Evolutionary conservation across 2,888 invertebrate genomes (phyloP).

Genomic region (Napeogenes sylphis): DNA sequence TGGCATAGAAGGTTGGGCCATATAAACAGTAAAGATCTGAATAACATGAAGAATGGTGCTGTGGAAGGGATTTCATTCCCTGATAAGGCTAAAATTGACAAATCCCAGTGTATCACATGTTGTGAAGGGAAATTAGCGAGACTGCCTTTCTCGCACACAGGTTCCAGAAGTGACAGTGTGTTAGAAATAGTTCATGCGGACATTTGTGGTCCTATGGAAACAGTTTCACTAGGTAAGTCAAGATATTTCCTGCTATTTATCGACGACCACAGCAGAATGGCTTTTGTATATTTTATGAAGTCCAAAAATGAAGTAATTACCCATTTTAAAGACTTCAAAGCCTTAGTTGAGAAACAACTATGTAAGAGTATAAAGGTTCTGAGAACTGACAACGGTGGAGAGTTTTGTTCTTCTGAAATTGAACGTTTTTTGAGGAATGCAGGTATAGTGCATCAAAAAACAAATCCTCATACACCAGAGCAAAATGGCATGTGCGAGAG

Average conservation of each 20-base stretch:
- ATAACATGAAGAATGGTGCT: neutral
- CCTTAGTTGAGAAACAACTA: conserved; percentile 17
- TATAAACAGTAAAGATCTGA: conserved; percentile 18
- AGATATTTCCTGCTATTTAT: neutral
- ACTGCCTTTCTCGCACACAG: neutral
- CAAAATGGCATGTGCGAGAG: conserved; percentile 33
- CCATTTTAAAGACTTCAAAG: conserved; percentile 16
- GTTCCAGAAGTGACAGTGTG: neutral
- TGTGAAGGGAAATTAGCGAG: neutral
- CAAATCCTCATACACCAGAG: conserved; percentile 30
- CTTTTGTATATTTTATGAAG: conserved; percentile 12
- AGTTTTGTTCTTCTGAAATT: conserved; percentile 23
- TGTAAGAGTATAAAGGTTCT: conserved; percentile 13
- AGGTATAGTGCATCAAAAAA: conserved; percentile 28
- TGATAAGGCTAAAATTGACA: neutral
- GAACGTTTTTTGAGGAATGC: conserved; percentile 14
- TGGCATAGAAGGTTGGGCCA: conserved; percentile 33
- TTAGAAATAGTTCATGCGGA: neutral
- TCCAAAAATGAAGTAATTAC: conserved; percentile 19
- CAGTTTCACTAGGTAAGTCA: conserved; percentile 7
- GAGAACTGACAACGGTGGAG: conserved; percentile 22
- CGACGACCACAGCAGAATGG: neutral
- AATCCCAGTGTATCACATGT: neutral
- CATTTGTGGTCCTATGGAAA: conserved; percentile 3
- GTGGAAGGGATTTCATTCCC: neutral